Evolutionary conservation across 2,797 vertebrate genomes (phyloP), one percentile per base, ranked within the genome.

Genomic region (Eutrigla gurnardus): DNA sequence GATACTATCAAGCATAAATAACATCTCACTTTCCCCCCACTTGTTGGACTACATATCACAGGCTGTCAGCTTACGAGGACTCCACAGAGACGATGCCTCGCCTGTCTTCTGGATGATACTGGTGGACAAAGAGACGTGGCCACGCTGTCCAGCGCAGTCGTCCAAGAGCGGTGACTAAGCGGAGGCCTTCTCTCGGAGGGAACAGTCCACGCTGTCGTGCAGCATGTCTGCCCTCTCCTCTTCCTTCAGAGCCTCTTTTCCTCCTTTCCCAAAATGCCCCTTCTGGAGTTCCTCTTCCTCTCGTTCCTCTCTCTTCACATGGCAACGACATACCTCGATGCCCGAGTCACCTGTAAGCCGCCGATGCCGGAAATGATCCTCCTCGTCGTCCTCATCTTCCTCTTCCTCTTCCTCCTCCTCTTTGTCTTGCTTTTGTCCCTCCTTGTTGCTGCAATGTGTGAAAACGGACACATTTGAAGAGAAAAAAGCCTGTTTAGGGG

Each of bases 291-390:
- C 87, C 43, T 93, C 91, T 6, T 91, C 91, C 53, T 90, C 93
- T 0, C 83, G 91, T 5, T 79, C 89, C 10, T 89, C 92, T 53
- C 94, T 94, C 80, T 94, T 94, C 45, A 96, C 94, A 0, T 88
- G 92, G 73, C 96, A 95, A 54, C 95, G 94, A 35, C 96, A 96
- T 32, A 96, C 95, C 90, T 98, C 97, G 0, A 97, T 97, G 62
- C 97, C 97, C 0, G 97, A 98, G 89, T 98, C 97, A 1, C 96
- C 96, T 0, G 97, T 97, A 18, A 97, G 92, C 46, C 94, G 92
- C 1, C 96, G 94, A 70, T 95, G 96, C 45, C 96, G 92, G 88
- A 95, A 96, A 45, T 95, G 94, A 46, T 87, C 89, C 70, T 57
- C 93, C 0, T 52, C 92, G 0, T 94, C 75, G 0, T 91, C 91